These are phyloP conservation scores for Cephonodes hylas DNA, from an alignment of 2,888 invertebrate species.

Conservation along the genomic window DNA sequence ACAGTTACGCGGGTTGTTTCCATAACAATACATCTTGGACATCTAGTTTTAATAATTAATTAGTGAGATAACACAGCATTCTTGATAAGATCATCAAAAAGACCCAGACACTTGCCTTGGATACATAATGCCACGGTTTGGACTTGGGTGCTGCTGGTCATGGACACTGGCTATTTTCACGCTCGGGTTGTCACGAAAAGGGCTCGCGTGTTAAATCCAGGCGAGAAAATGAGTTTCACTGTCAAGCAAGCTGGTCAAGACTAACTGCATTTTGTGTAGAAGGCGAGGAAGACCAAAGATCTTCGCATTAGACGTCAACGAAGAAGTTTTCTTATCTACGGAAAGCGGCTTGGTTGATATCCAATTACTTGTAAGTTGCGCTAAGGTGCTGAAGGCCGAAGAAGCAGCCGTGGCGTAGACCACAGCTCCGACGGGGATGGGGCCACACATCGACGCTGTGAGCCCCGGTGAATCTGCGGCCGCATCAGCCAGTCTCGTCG, in stretches of 20 bases:
- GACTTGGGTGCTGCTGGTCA: background rate
- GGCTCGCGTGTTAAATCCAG: background rate
- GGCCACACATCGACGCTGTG: background rate
- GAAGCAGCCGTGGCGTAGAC: background rate
- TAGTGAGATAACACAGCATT: no score
- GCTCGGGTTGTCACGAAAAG: background rate
- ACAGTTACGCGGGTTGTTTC: background rate
- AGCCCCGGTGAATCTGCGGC: background rate
- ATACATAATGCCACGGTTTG: background rate
- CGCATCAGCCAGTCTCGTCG: background rate
- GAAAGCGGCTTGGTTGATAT: background rate
- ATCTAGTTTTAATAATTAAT: no score
- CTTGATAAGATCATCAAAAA: no score
- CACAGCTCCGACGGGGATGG: background rate
- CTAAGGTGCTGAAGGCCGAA: background rate
- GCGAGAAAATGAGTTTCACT: background rate
- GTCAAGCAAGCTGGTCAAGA: no score
- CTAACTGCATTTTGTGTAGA: no score
- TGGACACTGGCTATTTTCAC: background rate
- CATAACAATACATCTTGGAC: background rate
- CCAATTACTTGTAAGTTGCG: background rate
- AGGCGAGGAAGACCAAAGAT: no score
- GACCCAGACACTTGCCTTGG: background rate
- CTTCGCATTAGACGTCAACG: background rate
- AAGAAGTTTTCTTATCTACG: background rate